Base-by-base conservation (phyloP, 1,140 invertebrate genomes). In the Latrodectus geometricus region DNA sequence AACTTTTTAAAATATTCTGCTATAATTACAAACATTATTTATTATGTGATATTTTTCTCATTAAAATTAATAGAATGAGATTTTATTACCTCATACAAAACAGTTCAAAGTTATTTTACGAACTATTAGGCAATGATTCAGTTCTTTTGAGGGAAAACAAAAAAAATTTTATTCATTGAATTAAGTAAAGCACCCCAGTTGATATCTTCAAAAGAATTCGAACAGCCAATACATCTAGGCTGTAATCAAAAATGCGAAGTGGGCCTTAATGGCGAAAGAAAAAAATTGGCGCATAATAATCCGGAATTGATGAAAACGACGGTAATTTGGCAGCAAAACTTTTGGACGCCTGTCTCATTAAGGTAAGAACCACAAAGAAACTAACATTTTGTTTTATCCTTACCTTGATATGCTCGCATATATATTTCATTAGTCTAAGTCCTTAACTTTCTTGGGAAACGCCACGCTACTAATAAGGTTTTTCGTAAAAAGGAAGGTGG, bases 341-440 rank as follows among this genome's bases (percentile, higher is more conserved):
- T 70, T 48, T 23, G 35, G 69, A 21, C 20, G 35, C 69, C 14
- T 48, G 69, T 20, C 69, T 70, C 69, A 70, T 70, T 70, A 70
- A 23, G 15, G 35, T 8, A 70, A 70, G 12, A 17, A 70, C 54
- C 54, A 17, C 54, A 61, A 61, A 17, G 17, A 61, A 61, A 11
- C 11, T 17, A 14, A 17, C 54, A 11, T 61, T 61, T 61, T 61
- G 54, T 61, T 61, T 61, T 61, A 61, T 61, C 54, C 54, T 11
- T 70, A 14, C 9, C 12, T 8, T 14, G 20, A 70, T 23, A 70
- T 23, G n/a, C 12, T 66, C 14, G 11, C 20, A 48, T 17, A 35
- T 35, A 56, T 79, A 79, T 79, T 79, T 79, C 77, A 79, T 79
- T 79, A 79, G 35, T 11, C n/a, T n/a, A 79, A 68, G 77, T 49